phyloP scores from a whole-genome alignment of 2,113 vertebrate species.

The Gila orcuttii region DNA sequence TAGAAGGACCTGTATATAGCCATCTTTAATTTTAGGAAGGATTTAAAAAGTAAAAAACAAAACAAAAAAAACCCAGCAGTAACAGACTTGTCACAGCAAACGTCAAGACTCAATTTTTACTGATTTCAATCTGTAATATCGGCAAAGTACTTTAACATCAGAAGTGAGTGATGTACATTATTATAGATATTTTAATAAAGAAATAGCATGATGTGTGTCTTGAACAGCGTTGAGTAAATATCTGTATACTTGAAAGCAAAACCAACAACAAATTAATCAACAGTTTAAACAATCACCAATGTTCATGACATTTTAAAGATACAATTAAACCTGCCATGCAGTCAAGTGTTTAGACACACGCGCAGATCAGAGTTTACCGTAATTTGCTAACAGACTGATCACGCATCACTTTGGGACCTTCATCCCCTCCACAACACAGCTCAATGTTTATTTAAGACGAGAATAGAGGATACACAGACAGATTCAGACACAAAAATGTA shows the following conservation, averaged over 20 bases:
- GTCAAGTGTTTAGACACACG: neutral
- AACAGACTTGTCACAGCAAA: neutral
- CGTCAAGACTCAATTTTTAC: too few relatives aligned
- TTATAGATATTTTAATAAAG: neutral
- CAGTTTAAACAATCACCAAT: neutral
- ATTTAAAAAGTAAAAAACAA: neutral
- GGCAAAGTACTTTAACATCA: neutral
- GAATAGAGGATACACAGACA: neutral
- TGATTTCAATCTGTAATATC: neutral
- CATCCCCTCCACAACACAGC: neutral
- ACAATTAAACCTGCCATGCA: neutral
- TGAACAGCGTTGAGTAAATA: neutral
- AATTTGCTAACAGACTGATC: neutral
- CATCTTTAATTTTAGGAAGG: neutral
- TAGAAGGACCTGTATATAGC: neutral
- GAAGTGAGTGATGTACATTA: neutral
- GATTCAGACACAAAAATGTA: neutral
- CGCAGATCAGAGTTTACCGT: neutral
- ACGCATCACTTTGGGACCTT: neutral
- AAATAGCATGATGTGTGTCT: neutral
- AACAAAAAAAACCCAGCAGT: neutral
- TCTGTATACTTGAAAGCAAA: neutral
- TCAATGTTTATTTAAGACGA: neutral
- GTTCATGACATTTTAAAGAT: neutral
- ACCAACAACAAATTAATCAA: neutral